A percentile compares a stretch with the other conserved stretches of the same genome.
phyloP scores from a whole-genome alignment of 2,888 invertebrate species.

The Criorhina ranunculi region DNA sequence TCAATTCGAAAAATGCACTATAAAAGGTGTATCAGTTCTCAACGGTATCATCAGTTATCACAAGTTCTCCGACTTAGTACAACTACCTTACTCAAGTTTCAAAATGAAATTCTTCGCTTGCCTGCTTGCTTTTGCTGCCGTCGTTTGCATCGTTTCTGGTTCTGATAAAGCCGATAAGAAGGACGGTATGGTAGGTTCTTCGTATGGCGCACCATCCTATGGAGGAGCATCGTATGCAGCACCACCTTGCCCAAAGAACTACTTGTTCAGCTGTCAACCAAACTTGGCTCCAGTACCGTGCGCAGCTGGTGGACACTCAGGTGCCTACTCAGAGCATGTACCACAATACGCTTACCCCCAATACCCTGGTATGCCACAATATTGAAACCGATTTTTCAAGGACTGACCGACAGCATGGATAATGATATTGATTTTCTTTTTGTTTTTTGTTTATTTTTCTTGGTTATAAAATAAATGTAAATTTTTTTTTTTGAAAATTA shows the following conservation, averaged over 20 bases:
- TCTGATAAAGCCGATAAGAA: conserved; percentile 74
- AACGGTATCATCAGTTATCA: conserved; percentile 46
- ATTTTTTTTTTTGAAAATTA: no score
- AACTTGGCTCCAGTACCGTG: conserved; percentile 81
- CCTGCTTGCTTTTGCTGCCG: conserved; percentile 78
- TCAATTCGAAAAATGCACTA: conserved; percentile 25
- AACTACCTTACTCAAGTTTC: conserved; percentile 42
- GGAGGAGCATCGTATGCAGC: conserved; percentile 56
- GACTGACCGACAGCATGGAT: conserved; percentile 24
- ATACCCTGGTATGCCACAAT: conserved; percentile 41
- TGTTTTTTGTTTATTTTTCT: conserved; percentile 38
- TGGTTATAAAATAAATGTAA: conserved; percentile 25
- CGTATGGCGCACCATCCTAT: conserved; percentile 77
- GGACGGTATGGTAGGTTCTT: conserved; percentile 55
- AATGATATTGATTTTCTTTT: conserved; percentile 53
- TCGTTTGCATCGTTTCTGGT: conserved; percentile 79
- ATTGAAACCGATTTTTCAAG: conserved; percentile 27
- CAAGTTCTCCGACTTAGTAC: conserved; percentile 46
- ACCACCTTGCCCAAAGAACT: conserved; percentile 80
- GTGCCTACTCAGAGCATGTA: conserved; percentile 81
- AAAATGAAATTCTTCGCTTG: conserved; percentile 81
- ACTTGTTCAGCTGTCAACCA: conserved; percentile 81
- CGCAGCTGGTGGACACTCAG: conserved; percentile 78
- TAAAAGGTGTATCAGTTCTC: conserved; percentile 37
- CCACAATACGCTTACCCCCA: conserved; percentile 59